Conservation (phyloP, 2,797 vertebrate genomes). For the Tragelaphus eurycerus region DNA sequence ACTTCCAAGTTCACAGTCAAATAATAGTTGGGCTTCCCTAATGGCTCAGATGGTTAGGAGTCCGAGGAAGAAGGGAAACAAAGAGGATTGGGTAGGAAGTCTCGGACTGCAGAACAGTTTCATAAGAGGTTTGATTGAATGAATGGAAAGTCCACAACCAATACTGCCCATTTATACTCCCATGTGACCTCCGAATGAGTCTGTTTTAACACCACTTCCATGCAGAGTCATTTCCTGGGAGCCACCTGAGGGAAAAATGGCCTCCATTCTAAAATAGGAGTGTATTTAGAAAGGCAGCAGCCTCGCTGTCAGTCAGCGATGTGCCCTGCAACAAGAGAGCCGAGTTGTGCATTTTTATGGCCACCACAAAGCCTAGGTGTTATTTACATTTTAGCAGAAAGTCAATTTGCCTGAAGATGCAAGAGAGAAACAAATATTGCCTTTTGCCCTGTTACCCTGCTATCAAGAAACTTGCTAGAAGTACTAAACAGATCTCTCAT, state of each 20-base stretch:
- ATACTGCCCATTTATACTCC: neutral
- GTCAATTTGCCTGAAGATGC: neutral
- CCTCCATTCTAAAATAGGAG: too few species aligned
- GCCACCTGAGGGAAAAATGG: neutral
- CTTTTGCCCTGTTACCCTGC: neutral
- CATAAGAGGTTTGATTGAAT: neutral
- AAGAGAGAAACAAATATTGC: neutral
- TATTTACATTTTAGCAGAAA: neutral
- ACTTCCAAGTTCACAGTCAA: neutral
- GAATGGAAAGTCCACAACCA: neutral
- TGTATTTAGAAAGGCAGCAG: fast-evolving
- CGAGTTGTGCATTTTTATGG: neutral
- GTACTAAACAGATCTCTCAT: neutral
- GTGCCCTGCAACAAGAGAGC: too few species aligned
- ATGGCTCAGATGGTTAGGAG: neutral
- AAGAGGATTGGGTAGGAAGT: neutral
- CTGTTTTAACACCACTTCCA: neutral
- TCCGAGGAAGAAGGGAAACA: neutral
- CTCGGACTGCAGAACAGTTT: neutral
- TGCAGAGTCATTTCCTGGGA: neutral
- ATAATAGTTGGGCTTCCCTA: neutral
- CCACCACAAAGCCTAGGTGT: neutral
- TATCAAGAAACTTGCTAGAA: neutral
- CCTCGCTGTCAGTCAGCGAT: neutral
- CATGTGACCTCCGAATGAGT: too few species aligned